A percentile compares a stretch with the other conserved stretches of the same genome.
Evolutionary conservation across 2,797 vertebrate species (phyloP).

Genomic region (Nannoperca australis): DNA sequence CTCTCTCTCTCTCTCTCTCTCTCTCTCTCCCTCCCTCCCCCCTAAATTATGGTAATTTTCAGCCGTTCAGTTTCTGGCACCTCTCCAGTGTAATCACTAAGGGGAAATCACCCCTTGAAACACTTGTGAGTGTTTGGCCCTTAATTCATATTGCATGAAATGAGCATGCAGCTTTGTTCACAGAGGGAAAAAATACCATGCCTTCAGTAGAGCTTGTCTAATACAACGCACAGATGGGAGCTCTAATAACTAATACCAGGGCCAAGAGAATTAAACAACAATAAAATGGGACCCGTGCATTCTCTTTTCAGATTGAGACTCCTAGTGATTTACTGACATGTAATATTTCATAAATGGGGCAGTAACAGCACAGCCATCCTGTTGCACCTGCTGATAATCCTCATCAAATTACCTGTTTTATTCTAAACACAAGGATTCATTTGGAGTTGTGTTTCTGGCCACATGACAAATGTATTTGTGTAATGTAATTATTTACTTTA

Average conservation of each 20-base stretch:
- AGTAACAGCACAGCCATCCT: not conserved
- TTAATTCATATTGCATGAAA: constrained; percentile 70
- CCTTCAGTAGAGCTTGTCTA: constrained; percentile 67
- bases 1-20: constrained; percentile 8
- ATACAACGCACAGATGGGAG: constrained; percentile 62
- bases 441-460: not conserved
- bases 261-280: constrained; percentile 51
- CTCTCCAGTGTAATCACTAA: constrained; percentile 65
- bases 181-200: constrained; percentile 57
- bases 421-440: not conserved
- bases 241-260: constrained; percentile 62
- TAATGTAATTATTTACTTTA: not conserved
- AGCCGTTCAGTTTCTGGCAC: constrained; percentile 59
- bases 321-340: constrained; percentile 23
- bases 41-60: constrained; percentile 58
- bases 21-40: constrained; percentile 5
- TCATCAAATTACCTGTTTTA: constrained; percentile 4
- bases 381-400: constrained; percentile 16
- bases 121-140: constrained; percentile 65
- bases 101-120: constrained; percentile 72
- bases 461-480: not conserved
- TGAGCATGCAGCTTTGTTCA: constrained; percentile 70
- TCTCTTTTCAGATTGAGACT: constrained; percentile 50
- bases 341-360: not conserved
- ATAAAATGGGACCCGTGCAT: constrained; percentile 44